Base-by-base conservation (phyloP, 2,888 invertebrate genomes). In the Thymelicus lineola region DNA sequence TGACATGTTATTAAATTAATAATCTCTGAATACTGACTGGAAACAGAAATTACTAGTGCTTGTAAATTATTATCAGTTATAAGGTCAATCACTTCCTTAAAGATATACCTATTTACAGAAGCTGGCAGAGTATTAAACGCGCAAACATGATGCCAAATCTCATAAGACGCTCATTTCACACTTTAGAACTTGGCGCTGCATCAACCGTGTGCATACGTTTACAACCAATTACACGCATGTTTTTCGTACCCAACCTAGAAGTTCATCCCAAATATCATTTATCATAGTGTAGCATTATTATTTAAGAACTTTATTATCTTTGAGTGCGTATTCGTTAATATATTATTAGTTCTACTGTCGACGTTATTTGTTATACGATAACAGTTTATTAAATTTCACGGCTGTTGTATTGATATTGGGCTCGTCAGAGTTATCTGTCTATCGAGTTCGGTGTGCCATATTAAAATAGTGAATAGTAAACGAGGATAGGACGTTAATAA, bases 361-460 rank as follows among this genome's bases (percentile, higher is more conserved):
- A 84, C 81, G 81, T 82, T 86, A 84, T 87, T 87, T 84, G 83
- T 79, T 84, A 78, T 83, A 76, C 76, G 91, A 91, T 92, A 92
- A 84, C 75, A 80, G 82, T 85, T 88, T 90, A 92, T 91, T 92
- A 91, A 90, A 88, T 88, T 90, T 86, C 82, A 83, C 79, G 82
- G 78, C 80, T 82, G 80, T 83, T 79, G 77, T 84, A 83, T 85
- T 86, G 85, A 85, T 88, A 88, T 84, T 77, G 79, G 75, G 76
- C 76, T 80, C 75, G 77, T 80, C 75, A 79, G 76, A 86, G 78
- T 87, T 90, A 90, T 89, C 89, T 82, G 76, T 77, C 78, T 82
- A 85, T 88, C 85, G 77, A 79, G 79, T 80, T 82, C 77, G 80
- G 81, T 82, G 79, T 80, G 81, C 76, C 78, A 84, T 89, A 90